Percentiles rank a stretch among this genome's conserved stretches.
phyloP scores from a whole-genome alignment of 2,888 invertebrate genomes.

The Pollenia griseotomentosa region DNA sequence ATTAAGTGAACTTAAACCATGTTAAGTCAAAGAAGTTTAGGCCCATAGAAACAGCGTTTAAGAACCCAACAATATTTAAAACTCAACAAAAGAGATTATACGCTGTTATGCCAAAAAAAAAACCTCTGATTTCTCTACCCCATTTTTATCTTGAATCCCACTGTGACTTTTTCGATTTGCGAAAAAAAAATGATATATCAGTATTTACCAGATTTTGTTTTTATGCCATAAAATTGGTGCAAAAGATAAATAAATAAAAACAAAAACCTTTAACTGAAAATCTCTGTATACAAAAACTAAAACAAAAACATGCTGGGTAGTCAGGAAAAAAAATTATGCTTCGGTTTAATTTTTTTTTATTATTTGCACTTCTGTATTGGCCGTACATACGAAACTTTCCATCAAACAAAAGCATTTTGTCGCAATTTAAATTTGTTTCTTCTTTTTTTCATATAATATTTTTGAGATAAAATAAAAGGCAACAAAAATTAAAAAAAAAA shows the following conservation, averaged over 20 bases:
- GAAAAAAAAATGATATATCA: constrained; percentile 35
- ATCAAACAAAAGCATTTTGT: constrained; percentile 71
- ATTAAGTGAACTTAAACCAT: too few species aligned
- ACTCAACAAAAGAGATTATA: too few species aligned
- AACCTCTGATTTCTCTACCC: too few species aligned
- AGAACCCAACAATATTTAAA: too few species aligned
- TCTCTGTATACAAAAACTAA: constrained; percentile 13
- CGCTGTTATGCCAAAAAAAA: too few species aligned
- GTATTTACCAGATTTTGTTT: constrained; percentile 59
- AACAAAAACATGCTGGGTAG: neutral
- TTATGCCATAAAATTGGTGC: constrained; percentile 66
- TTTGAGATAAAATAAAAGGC: constrained; percentile 46
- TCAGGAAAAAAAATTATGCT: constrained; percentile 25
- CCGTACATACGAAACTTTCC: constrained; percentile 52
- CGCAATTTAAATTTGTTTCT: constrained; percentile 49
- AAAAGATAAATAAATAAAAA: constrained; percentile 63
- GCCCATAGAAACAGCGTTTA: too few species aligned
- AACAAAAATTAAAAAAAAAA: constrained; percentile 28
- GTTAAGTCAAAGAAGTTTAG: too few species aligned
- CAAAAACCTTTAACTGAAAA: constrained; percentile 54
- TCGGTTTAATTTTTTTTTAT: constrained; percentile 22
- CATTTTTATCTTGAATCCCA: too few species aligned
- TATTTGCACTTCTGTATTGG: constrained; percentile 44
- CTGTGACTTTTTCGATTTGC: too few species aligned
- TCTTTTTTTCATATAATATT: constrained; percentile 33